Base-by-base conservation (phyloP, 1,140 invertebrate genomes). In the Drosophila pandora region DNA sequence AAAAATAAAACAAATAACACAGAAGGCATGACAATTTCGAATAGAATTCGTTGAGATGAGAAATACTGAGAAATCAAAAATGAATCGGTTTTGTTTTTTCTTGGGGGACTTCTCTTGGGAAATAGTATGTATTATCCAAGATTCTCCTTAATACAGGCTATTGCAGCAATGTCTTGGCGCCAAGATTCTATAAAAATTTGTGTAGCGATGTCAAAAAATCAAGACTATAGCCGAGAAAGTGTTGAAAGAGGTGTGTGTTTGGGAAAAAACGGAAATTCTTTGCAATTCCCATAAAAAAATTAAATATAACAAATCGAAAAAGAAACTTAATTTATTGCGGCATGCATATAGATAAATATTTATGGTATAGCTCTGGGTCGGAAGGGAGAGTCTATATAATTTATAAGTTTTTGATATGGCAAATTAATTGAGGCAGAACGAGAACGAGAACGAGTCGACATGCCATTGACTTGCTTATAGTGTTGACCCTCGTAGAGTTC, bases 401-500 rank as follows among this genome's bases (percentile, higher is more conserved):
- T 87, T 87, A 87, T 82, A 82, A 82, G 78, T 76, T 81, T 43
- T 75, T 75, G 56, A 62, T 67, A 73, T 84, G 63, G 80, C 73
- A 50, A 56, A 76, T 84, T 84, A 84, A 84, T 84, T 84, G 76
- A 76, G 65, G 37, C 65, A 54, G 72, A 58, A 54, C 39, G 45
- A 34, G 72, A 58, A 54, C 39, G 45, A 34, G 8, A 25, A 30
- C 6, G 53, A 21, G 30, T 13, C 47, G 59, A 63, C 58, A 79
- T 87, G 82, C 78, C 83, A 87, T 87, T 87, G 82, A 87, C 82
- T 88, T 82, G 43, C 76, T 75, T 79, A 87, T 87, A 88, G 82
- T 87, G 87, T 71, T 87, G 82, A 87, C 82, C 82, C 82, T 87
- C 82, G 70, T 74, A 82, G 88, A 87, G 82, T 87, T 87, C 82